A percentile compares a stretch with the other conserved stretches of the same genome.
phyloP scores from a whole-genome alignment of 2,113 vertebrate species.

The Oreochromis spilurus region DNA sequence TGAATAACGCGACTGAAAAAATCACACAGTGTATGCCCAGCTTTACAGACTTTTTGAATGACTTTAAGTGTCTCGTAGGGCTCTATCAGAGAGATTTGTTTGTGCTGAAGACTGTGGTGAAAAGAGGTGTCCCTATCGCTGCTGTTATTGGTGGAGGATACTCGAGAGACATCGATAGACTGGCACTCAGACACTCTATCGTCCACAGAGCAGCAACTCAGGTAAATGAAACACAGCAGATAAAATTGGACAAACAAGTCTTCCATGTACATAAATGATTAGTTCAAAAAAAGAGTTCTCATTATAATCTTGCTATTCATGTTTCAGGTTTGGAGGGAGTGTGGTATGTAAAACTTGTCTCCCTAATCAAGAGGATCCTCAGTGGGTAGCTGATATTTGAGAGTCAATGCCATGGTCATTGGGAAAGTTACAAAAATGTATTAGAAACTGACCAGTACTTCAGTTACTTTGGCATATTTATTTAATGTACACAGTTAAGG shows the following conservation, averaged over 20 bases:
- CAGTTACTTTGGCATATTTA: neutral
- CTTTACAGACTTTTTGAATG: neutral
- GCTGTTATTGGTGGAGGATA: constrained; percentile 65
- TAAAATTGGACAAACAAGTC: neutral
- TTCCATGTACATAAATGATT: accelerated
- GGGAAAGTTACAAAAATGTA: neutral
- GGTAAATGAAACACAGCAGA: constrained; percentile 2
- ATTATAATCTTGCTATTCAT: neutral
- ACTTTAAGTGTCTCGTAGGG: constrained; percentile 7
- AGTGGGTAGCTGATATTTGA: neutral
- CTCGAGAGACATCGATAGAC: constrained; percentile 46
- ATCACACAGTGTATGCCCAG: too few relatives aligned
- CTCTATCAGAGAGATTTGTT: constrained; percentile 60
- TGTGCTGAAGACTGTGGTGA: constrained; percentile 51
- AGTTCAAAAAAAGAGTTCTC: neutral
- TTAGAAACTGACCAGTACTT: neutral
- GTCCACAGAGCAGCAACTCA: constrained; percentile 64
- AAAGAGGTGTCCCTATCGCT: constrained; percentile 50
- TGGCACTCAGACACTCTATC: constrained; percentile 62
- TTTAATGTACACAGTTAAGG: neutral
- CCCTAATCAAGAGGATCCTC: neutral
- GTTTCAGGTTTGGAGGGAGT: constrained; percentile 62
- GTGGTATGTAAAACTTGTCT: constrained; percentile 24
- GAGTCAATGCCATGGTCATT: neutral
- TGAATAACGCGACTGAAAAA: too few relatives aligned